Percentiles rank a stretch among this genome's conserved stretches.
Conservation (phyloP, 2,888 invertebrate species). For the Ectemnius continuus region DNA sequence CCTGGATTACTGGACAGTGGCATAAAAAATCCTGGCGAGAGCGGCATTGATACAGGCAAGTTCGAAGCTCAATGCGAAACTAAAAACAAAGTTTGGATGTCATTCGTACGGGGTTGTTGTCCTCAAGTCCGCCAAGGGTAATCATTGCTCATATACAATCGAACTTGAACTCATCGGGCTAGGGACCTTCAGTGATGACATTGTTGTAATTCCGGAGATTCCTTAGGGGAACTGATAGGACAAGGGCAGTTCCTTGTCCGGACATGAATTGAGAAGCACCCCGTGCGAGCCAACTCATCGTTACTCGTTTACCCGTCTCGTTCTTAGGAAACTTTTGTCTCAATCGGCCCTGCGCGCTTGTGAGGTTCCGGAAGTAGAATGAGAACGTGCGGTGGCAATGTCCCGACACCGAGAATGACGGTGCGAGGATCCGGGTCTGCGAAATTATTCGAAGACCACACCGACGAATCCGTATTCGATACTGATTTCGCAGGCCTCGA, state of each 20-base stretch:
- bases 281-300: slow-evolving; percentile 68
- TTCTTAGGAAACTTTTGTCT: slow-evolving; percentile 68
- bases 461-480: slow-evolving; percentile 23
- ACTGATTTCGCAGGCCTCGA: slow-evolving; percentile 15
- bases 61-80: slow-evolving; percentile 65
- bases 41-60: slow-evolving; percentile 61
- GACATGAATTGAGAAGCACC: slow-evolving; percentile 13
- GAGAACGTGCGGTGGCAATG: slow-evolving; percentile 24
- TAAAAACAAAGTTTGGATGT: slow-evolving; percentile 69
- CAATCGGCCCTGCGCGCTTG: slow-evolving; percentile 44
- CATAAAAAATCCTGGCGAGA: slow-evolving; percentile 34
- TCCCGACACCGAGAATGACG: slow-evolving; percentile 14
- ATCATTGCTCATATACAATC: background rate
- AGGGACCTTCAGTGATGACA: no score
- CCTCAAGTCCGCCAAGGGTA: background rate
- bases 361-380: slow-evolving; percentile 30
- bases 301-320: slow-evolving; percentile 73
- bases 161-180: background rate
- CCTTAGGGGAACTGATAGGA: no score
- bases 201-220: no score
- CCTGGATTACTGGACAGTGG: background rate
- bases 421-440: slow-evolving; percentile 5
- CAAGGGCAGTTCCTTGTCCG: background rate
- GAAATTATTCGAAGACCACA: slow-evolving; percentile 9
- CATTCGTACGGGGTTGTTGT: slow-evolving; percentile 39